Evolutionary conservation across 1,140 invertebrate species (phyloP).

Genomic region (Drosophila ogumai): DNA sequence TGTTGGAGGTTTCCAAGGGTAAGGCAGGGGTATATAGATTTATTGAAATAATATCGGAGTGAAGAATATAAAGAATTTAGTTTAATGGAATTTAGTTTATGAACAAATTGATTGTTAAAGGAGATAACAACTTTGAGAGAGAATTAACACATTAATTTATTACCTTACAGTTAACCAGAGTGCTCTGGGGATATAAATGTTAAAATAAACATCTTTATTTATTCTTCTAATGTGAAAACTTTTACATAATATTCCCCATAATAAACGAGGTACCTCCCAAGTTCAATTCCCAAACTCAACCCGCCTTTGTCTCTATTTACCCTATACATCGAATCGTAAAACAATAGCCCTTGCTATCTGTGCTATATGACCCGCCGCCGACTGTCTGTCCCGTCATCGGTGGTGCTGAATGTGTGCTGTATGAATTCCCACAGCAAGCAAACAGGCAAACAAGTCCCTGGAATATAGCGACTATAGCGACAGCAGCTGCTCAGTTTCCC

Average conservation of each 20-base stretch:
- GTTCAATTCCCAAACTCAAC: not conserved
- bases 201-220: not conserved
- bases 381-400: conserved; percentile 49
- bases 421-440: conserved; percentile 69
- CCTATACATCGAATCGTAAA: conserved; percentile 74
- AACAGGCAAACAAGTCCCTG: conserved; percentile 64
- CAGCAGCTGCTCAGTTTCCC: conserved; percentile 72
- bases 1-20: conserved; percentile 18
- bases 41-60: not conserved
- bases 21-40: conserved; percentile 4
- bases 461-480: conserved; percentile 26
- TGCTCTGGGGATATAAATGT: not conserved
- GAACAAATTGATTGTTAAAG: no score
- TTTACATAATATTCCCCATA: not conserved
- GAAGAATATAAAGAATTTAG: no score
- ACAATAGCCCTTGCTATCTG: conserved; percentile 74
- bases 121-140: no score
- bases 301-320: conserved; percentile 53
- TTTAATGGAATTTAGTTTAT: no score
- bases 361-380: conserved; percentile 51
- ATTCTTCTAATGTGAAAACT: not conserved
- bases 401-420: conserved; percentile 50
- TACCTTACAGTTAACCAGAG: not conserved
- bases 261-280: conserved; percentile 2
- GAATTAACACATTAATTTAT: no score